Evolutionary conservation across 2,113 vertebrate genomes (phyloP), one percentile per base, ranked within the genome.

Genomic region (Scolopax mira): DNA sequence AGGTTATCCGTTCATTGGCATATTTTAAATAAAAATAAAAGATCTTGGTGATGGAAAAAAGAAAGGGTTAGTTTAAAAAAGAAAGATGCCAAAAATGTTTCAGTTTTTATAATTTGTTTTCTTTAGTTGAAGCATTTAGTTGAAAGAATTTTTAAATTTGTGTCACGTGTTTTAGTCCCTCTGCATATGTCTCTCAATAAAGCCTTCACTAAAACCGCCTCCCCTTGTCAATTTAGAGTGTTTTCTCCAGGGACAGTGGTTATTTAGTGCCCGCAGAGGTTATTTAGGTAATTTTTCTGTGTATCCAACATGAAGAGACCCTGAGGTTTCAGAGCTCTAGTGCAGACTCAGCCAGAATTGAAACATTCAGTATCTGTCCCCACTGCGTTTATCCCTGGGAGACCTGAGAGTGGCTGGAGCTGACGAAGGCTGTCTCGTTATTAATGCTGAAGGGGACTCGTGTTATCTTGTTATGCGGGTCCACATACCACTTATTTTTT

Each of bases 1-100:
- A 85, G 54, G 79, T 62, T 80, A 91, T 79, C 62, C 58, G 10
- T 95, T 77, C 62, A 86, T 44, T 80, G 79, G 48, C 57, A 25
- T 78, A 51, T 88, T 90, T 93, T 72, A 39, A 84, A 80, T 72
- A 39, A 84, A 80, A 91, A 62, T 24, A 89, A 86, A 91, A 78
- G 41, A 49, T 64, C 51, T 62, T 6, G 3, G n/a, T 70, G 87
- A 70, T 58, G 72, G 74, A 30, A 23, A 46, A 62, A 88, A 58
- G 22, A 71, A 79, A 75, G 37, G 22, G 14, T 62, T 78, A 18
- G 37, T 54, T 78, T 66, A 28, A 51, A 79, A 62, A 41, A 71
- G n/a, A 84, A 88, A 46, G 83, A 71, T 8, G 51, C 18, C 0
- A 0, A 27, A 81, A 80, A 73, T 9, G 27, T 33, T 17, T 60